phyloP scores from a whole-genome alignment of 2,797 vertebrate genomes.

The Oreortyx pictus region DNA sequence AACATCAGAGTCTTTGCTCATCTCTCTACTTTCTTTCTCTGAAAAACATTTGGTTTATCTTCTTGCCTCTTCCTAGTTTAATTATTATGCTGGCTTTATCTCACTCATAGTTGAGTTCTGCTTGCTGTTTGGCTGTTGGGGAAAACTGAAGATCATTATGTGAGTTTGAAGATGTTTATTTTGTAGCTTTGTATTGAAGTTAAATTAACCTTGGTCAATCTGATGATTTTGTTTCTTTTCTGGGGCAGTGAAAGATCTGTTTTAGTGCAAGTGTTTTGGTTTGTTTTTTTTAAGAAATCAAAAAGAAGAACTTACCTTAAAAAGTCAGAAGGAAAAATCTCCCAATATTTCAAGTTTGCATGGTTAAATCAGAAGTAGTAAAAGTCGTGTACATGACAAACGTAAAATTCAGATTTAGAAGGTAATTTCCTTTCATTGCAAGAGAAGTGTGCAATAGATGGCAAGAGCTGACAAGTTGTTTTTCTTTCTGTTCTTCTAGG shows the following conservation, averaged over 20 bases:
- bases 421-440: not conserved
- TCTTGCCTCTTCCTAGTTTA: not conserved
- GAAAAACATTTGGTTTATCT: not conserved
- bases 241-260: not conserved
- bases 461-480: not conserved
- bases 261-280: not conserved
- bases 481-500: constrained; percentile 74
- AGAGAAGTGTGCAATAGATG: not conserved
- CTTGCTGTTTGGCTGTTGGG: not conserved
- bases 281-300: not conserved
- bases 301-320: not conserved
- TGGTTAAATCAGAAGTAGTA: not conserved
- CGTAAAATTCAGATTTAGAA: not conserved
- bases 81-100: not conserved
- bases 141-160: rapidly evolving
- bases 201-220: not conserved
- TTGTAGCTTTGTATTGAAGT: not conserved
- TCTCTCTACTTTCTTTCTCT: not conserved
- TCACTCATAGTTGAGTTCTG: not conserved
- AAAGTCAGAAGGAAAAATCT: not conserved
- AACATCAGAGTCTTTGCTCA: not conserved
- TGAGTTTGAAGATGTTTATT: not conserved
- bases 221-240: not conserved
- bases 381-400: not conserved
- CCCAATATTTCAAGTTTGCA: not conserved